These are phyloP conservation scores for Rhynchonema sp. DNA, from an alignment of 2,888 invertebrate species.

Conservation along the genomic window DNA sequence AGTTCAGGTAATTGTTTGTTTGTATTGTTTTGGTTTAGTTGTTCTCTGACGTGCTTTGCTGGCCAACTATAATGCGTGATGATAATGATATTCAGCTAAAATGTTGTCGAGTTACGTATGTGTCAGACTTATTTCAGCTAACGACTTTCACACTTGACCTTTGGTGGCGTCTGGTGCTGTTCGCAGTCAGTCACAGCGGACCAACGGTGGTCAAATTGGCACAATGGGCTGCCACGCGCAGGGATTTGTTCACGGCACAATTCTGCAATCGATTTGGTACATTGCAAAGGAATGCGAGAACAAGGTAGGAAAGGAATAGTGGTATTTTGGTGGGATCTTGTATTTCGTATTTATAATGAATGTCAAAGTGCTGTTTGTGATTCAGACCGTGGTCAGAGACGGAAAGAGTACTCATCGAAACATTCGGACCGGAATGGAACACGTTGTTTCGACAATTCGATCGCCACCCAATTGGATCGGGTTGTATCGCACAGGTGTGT, in stretches of 20 bases:
- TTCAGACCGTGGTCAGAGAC: slow-evolving; percentile 33
- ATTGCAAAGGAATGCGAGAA: slow-evolving; percentile 28
- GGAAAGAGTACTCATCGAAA: slow-evolving; percentile 12
- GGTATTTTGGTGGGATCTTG: no score
- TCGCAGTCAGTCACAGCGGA: slow-evolving; percentile 30
- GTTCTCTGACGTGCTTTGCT: no score
- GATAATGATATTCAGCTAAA: no score
- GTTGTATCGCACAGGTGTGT: slow-evolving; percentile 37
- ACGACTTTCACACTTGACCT: not conserved
- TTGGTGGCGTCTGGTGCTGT: slow-evolving; percentile 16
- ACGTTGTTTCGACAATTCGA: slow-evolving; percentile 30
- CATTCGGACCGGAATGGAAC: slow-evolving; percentile 30
- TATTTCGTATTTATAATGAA: no score
- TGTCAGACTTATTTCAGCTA: no score
- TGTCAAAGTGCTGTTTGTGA: no score
- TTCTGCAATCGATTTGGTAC: slow-evolving; percentile 30
- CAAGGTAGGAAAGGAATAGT: no score
- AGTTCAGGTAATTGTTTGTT: no score
- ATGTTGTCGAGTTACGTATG: no score
- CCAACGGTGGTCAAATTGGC: slow-evolving; percentile 35
- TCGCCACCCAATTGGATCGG: slow-evolving; percentile 34
- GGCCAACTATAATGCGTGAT: no score
- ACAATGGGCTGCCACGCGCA: slow-evolving; percentile 35
- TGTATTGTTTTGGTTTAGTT: no score
- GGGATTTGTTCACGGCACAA: slow-evolving; percentile 34